These are phyloP conservation scores for Polymixis flavicincta DNA, from an alignment of 2,888 invertebrate genomes.

Conservation along the genomic window DNA sequence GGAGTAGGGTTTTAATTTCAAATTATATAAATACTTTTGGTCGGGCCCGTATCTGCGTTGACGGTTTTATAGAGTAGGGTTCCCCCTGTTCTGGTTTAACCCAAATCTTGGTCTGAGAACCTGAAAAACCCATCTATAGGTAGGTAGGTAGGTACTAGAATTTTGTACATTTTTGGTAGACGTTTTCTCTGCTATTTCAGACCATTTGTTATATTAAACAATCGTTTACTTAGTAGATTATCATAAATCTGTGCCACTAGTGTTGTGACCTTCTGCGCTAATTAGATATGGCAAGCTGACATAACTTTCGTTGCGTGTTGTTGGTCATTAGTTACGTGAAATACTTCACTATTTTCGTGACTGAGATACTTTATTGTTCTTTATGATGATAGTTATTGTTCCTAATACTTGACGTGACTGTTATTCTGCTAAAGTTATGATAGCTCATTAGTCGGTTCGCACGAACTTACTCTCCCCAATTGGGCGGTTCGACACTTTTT, in stretches of 20 bases:
- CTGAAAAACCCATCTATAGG: background rate
- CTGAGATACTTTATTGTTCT: conserved; percentile 27
- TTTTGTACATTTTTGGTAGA: background rate
- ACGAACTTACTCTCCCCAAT: too few species aligned
- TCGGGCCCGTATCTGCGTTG: too few species aligned
- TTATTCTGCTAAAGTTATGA: background rate
- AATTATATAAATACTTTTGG: too few species aligned
- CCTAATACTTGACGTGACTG: background rate
- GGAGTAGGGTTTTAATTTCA: too few species aligned
- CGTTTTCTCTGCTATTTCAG: background rate
- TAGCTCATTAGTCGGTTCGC: too few species aligned
- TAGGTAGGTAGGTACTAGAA: background rate
- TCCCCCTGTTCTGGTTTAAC: background rate
- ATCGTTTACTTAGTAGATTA: conserved; percentile 30
- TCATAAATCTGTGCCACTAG: conserved; percentile 52
- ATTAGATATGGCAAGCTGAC: conserved; percentile 56
- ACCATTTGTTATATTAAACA: conserved; percentile 19
- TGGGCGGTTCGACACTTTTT: too few species aligned
- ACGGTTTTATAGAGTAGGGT: too few species aligned
- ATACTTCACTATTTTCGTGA: conserved; percentile 41
- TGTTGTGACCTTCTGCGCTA: conserved; percentile 58
- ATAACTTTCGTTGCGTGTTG: conserved; percentile 59
- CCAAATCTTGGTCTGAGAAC: background rate
- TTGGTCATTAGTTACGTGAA: conserved; percentile 42
- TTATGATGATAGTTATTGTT: conserved; percentile 20